Percentiles rank a stretch among this genome's conserved stretches.
phyloP scores from a whole-genome alignment of 1,140 invertebrate genomes.

The Bombus terrestris region DNA sequence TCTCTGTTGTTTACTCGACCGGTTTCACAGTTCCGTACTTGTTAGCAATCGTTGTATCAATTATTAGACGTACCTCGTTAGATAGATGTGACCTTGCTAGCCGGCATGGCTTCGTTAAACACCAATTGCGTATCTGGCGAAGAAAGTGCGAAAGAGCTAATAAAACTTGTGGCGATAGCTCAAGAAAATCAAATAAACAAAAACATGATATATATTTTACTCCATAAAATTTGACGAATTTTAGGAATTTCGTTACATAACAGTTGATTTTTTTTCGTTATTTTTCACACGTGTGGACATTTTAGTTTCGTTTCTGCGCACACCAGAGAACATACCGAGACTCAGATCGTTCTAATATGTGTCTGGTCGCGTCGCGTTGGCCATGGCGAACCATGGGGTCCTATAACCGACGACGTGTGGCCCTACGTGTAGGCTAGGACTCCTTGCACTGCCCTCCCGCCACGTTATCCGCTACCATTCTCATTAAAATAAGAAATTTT shows the following conservation, averaged over 20 bases:
- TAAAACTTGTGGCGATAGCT: neutral
- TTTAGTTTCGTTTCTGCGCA: neutral
- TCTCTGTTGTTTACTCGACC: neutral
- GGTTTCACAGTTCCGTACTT: slow-evolving; percentile 13
- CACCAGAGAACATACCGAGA: neutral
- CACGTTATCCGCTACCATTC: neutral
- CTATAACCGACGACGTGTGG: slow-evolving; percentile 3
- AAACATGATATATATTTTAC: too few relatives aligned
- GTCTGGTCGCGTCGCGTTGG: slow-evolving; percentile 32
- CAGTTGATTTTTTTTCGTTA: neutral
- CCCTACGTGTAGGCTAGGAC: neutral
- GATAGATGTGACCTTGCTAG: slow-evolving; percentile 29
- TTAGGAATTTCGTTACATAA: neutral
- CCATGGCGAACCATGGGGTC: slow-evolving; percentile 33
- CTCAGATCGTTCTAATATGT: neutral
- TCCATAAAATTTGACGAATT: neutral
- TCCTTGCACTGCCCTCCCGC: slow-evolving; percentile 24
- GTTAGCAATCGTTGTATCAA: slow-evolving; percentile 28
- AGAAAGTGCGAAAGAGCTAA: slow-evolving; percentile 19
- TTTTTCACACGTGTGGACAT: neutral
- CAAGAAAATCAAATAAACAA: neutral
- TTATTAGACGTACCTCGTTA: slow-evolving; percentile 25
- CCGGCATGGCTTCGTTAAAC: slow-evolving; percentile 7
- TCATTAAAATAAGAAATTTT: neutral
- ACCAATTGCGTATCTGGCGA: slow-evolving; percentile 15